phyloP scores from a whole-genome alignment of 1,140 invertebrate genomes.

The Himalopsyche phryganea region DNA sequence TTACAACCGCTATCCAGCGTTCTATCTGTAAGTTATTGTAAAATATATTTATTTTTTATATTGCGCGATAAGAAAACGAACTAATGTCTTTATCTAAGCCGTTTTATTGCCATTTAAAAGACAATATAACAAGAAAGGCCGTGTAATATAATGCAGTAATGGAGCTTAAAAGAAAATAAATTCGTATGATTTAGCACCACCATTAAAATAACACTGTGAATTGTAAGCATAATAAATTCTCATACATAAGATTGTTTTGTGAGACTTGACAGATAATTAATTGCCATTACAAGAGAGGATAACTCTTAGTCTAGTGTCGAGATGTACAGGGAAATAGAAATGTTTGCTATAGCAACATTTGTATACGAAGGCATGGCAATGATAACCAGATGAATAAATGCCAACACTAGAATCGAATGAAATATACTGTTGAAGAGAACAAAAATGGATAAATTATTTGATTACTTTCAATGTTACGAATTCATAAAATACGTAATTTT shows the following conservation, averaged over 20 bases:
- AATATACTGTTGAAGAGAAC: too few relatives aligned
- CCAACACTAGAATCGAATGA: too few relatives aligned
- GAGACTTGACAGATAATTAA: constrained; percentile 28
- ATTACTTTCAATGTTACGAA: too few relatives aligned
- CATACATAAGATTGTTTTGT: constrained; percentile 29
- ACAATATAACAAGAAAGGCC: constrained; percentile 1
- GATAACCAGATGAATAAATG: too few relatives aligned
- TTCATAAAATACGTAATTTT: too few relatives aligned
- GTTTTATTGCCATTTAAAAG: constrained; percentile 4
- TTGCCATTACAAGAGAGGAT: constrained; percentile 19
- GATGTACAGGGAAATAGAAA: too few relatives aligned
- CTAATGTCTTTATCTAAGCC: neutral
- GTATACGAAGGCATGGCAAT: too few relatives aligned
- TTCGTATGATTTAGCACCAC: constrained; percentile 27
- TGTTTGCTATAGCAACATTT: too few relatives aligned
- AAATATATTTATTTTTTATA: too few relatives aligned
- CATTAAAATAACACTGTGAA: constrained; percentile 27
- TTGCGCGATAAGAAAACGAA: constrained; percentile 1
- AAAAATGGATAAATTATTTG: too few relatives aligned
- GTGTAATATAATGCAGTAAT: neutral
- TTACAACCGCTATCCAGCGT: too few relatives aligned
- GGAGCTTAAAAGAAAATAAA: constrained; percentile 10
- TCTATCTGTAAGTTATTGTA: too few relatives aligned
- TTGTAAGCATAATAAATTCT: constrained; percentile 29
- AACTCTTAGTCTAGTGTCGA: constrained; percentile 1